phyloP scores from a whole-genome alignment of 2,113 vertebrate genomes.

The Copsychus sechellarum region DNA sequence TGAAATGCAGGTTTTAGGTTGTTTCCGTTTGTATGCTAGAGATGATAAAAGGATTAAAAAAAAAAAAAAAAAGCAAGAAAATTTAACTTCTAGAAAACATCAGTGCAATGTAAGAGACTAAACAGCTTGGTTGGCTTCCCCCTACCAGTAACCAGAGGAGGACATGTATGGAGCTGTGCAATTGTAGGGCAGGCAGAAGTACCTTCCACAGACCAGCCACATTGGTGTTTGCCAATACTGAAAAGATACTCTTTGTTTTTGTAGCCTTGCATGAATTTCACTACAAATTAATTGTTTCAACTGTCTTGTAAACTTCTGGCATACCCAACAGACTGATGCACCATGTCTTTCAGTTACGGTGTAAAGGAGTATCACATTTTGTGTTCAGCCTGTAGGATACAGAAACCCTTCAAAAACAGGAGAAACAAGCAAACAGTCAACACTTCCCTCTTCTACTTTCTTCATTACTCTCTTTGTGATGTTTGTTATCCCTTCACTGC shows the following conservation, averaged over 20 bases:
- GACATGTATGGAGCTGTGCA: rapidly evolving
- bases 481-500: background rate
- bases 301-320: background rate
- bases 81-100: background rate
- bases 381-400: background rate
- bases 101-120: background rate
- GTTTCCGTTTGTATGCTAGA: background rate
- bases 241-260: background rate
- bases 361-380: background rate
- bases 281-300: background rate
- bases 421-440: background rate
- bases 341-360: background rate
- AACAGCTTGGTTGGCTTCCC: background rate
- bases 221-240: no score
- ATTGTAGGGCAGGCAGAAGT: background rate
- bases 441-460: background rate
- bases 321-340: background rate
- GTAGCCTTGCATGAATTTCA: background rate
- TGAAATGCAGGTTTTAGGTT: background rate
- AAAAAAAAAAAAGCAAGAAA: background rate
- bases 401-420: background rate
- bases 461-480: background rate
- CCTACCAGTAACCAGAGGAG: background rate
- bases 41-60: background rate
- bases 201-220: background rate